Conservation (phyloP, 30 jellyfish, hydroid and myxozoan species). For the Aurelia coerulea region DNA sequence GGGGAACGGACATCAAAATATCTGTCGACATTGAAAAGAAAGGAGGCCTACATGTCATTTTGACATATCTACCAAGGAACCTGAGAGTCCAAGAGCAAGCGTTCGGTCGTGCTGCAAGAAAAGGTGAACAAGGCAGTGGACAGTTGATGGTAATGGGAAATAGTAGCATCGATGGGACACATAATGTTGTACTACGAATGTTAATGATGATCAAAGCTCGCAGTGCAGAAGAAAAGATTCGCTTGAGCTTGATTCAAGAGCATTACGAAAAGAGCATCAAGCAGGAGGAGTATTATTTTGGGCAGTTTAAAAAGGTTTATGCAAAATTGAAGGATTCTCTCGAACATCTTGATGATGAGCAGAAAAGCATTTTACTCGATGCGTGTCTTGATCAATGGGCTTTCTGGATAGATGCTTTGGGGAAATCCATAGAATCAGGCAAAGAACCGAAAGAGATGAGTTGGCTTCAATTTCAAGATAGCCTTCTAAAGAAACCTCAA, state of each 20-base stretch:
- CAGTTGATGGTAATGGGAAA: neutral
- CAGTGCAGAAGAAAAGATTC: neutral
- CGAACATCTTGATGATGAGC: neutral
- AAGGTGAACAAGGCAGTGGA: conserved; percentile 54
- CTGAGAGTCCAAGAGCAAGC: conserved; percentile 57
- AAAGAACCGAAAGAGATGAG: neutral
- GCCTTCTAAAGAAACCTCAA: neutral
- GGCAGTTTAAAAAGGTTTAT: conserved; percentile 14
- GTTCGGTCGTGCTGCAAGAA: conserved; percentile 61
- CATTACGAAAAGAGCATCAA: neutral
- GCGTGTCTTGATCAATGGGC: conserved; percentile 50
- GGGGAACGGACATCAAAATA: conserved; percentile 62
- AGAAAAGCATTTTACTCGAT: neutral
- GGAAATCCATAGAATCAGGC: neutral
- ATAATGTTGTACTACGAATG: neutral
- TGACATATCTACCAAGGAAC: conserved; percentile 44
- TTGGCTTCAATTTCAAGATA: neutral
- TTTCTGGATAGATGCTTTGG: conserved; percentile 36
- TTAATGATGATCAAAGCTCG: conserved; percentile 1
- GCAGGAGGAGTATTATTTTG: conserved; percentile 13
- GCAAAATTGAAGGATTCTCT: neutral
- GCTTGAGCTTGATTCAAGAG: neutral
- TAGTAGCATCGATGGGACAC: neutral
- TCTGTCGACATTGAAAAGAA: neutral
- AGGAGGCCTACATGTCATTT: conserved; percentile 67